Evolutionary conservation across 2,113 vertebrate species (phyloP).

Genomic region (Thalassarche chlororhynchos): DNA sequence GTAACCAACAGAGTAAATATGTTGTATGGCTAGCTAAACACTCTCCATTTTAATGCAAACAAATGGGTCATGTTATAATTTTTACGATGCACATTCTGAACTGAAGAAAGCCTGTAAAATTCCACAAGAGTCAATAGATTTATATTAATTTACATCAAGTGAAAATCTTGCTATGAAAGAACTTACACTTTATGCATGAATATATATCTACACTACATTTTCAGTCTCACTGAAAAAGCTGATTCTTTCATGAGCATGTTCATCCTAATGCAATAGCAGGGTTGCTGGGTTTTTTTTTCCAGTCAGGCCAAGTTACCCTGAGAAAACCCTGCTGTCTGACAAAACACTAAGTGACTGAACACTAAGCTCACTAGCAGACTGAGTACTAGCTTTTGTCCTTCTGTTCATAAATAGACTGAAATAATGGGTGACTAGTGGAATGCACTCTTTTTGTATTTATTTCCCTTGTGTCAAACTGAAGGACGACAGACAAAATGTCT

Average conservation of each 20-base stretch:
- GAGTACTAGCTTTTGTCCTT: neutral
- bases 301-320: neutral
- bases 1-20: neutral
- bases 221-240: neutral
- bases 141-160: neutral
- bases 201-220: neutral
- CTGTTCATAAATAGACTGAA: slow-evolving; percentile 11
- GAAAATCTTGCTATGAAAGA: neutral
- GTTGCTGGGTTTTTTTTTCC: neutral
- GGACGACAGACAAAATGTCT: neutral
- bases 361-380: neutral
- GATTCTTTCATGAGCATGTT: neutral
- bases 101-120: neutral
- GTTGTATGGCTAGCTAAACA: neutral
- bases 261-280: neutral
- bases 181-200: neutral
- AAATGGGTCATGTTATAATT: neutral
- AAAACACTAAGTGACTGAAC: neutral
- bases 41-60: neutral
- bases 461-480: neutral
- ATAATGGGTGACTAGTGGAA: neutral
- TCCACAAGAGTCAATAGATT: neutral
- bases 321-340: neutral
- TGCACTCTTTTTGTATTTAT: neutral
- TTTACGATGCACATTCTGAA: neutral